Evolutionary conservation across 1,140 invertebrate species (phyloP), one percentile per base, ranked within the genome.

Genomic region (Druon quercuslanigerum): DNA sequence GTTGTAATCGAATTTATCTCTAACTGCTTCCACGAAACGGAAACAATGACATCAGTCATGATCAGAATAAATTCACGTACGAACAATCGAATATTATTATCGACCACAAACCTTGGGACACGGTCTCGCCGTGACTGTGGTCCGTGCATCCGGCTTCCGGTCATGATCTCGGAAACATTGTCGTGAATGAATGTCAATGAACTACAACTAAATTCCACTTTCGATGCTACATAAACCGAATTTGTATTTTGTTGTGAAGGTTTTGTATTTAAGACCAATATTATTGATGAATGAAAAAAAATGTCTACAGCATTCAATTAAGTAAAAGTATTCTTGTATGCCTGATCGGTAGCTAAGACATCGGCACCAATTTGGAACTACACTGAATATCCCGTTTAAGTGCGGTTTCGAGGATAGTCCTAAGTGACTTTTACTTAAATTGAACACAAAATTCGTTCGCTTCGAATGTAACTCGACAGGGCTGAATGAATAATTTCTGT

Each of bases 141-240:
- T 77, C 50, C 66, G 77, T 81, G 74, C 74, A 83, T 88, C 86
- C 87, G 83, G 83, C 77, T 85, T 87, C 85, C 85, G 83, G 83
- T 75, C 74, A 60, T 54, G 70, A 70, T 70, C 57, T 40, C 25
- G 50, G 51, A 71, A 74, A 79, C 78, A 85, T 81, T 83, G 75
- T 84, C 79, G 76, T 79, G 72, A 70, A 73, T 73, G 73, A 73
- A 78, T 82, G 86, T 79, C 83, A 87, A 86, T 81, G 84, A 86
- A 87, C 85, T 76, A 75, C 73, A 75, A 72, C 76, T 14, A 73
- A 80, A 75, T 66, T 46, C 60, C 76, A 77, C 72, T 77, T 80
- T 74, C 40, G 73, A 73, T 75, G 75, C 40, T 40, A 17, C 1
- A 66, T 14, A 66, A n/a, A 8, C 33, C 20, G 52, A 13, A 25